phyloP scores from a whole-genome alignment of 2,888 invertebrate genomes.

The Agriopis aurantiaria region DNA sequence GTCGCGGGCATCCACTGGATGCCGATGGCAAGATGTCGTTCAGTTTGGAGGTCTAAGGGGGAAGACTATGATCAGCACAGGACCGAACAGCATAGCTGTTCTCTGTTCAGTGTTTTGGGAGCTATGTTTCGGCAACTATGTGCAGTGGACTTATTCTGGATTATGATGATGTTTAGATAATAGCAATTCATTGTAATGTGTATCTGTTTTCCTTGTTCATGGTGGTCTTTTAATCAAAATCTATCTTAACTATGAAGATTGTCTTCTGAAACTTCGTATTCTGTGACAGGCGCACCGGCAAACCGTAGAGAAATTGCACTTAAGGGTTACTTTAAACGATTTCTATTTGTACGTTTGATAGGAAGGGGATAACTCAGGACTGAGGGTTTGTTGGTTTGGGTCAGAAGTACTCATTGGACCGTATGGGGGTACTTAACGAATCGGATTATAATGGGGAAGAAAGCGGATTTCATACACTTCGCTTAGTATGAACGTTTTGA shows the following conservation, averaged over 20 bases:
- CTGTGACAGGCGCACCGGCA: constrained; percentile 42
- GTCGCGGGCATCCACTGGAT: too few relatives aligned
- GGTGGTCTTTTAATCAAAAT: too few relatives aligned
- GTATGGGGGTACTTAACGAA: constrained; percentile 22
- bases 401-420: constrained; percentile 22
- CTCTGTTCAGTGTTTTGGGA: too few relatives aligned
- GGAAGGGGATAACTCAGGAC: constrained; percentile 17
- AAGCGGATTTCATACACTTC: constrained; percentile 18
- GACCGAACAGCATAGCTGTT: too few relatives aligned
- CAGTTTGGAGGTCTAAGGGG: too few relatives aligned
- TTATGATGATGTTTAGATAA: too few relatives aligned
- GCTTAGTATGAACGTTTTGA: neutral
- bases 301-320: constrained; percentile 56
- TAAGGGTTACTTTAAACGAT: constrained; percentile 55
- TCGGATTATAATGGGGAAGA: constrained; percentile 16
- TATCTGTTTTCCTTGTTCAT: too few relatives aligned
- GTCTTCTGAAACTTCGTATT: neutral
- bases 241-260: neutral
- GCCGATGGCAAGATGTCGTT: too few relatives aligned
- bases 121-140: too few relatives aligned
- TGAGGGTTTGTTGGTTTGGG: constrained; percentile 30
- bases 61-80: too few relatives aligned
- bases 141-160: too few relatives aligned
- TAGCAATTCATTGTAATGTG: too few relatives aligned
- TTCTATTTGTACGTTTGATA: constrained; percentile 39